phyloP scores from a whole-genome alignment of 1,140 invertebrate genomes.

The Pemphigus obesinymphae region DNA sequence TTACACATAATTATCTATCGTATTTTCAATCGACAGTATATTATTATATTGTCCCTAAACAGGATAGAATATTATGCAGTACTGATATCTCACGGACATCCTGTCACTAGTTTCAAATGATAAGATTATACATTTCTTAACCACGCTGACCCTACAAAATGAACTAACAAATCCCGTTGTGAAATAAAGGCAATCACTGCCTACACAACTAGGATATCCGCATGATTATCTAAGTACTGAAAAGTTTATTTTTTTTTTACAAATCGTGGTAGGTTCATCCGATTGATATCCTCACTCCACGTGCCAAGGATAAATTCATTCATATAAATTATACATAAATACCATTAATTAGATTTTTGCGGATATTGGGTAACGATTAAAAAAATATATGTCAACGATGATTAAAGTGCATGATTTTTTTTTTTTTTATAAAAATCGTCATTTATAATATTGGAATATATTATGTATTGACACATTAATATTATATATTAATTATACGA shows the following conservation, averaged over 20 bases:
- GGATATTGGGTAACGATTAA: background rate
- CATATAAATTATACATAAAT: background rate
- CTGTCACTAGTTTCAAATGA: background rate
- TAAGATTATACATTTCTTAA: slow-evolving; percentile 29
- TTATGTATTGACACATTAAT: too few species aligned
- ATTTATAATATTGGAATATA: too few species aligned
- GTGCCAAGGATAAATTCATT: slow-evolving; percentile 3
- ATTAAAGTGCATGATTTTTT: too few species aligned
- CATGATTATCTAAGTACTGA: slow-evolving; percentile 10
- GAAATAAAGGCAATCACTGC: background rate
- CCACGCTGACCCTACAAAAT: background rate
- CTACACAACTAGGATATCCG: slow-evolving; percentile 28
- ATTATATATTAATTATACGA: too few species aligned
- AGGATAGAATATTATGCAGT: background rate
- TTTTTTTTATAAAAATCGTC: too few species aligned
- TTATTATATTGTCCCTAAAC: background rate
- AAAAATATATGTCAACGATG: background rate
- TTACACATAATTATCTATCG: background rate
- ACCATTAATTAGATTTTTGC: background rate
- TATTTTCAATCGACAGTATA: background rate
- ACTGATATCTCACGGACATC: slow-evolving; percentile 30
- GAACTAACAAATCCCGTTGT: background rate
- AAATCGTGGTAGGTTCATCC: background rate
- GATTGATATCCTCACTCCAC: slow-evolving; percentile 15
- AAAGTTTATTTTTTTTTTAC: background rate